Evolutionary conservation across 2,797 vertebrate species (phyloP).

Genomic region (Gymnothorax reevesii): DNA sequence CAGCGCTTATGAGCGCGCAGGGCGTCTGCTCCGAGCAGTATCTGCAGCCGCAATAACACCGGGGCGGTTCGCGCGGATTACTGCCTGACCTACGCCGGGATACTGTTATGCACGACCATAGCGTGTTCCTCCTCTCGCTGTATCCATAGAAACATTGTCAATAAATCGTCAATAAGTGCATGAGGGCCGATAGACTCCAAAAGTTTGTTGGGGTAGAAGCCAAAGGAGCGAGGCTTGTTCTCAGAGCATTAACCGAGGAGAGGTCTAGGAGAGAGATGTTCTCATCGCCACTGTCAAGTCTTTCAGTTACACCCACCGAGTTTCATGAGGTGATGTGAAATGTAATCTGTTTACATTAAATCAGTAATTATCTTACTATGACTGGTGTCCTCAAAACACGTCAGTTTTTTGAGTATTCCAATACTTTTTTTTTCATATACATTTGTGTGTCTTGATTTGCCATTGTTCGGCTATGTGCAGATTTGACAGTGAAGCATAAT

Average conservation of each 20-base stretch:
- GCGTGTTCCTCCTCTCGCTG: conserved; percentile 37
- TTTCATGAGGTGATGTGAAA: conserved; percentile 9
- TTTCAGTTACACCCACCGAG: conserved; percentile 19
- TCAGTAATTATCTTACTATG: conserved; percentile 4
- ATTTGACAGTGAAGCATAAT: background rate
- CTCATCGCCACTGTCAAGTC: conserved; percentile 5
- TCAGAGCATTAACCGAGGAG: conserved; percentile 4
- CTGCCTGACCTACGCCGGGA: conserved; percentile 8
- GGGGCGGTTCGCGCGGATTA: conserved; percentile 35
- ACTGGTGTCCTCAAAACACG: background rate
- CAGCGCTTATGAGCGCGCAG: conserved; percentile 57
- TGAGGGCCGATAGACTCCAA: conserved; percentile 31
- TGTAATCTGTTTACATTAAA: conserved; percentile 9
- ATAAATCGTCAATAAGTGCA: conserved; percentile 51
- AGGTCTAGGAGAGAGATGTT: conserved; percentile 7
- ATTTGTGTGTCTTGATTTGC: conserved; percentile 4
- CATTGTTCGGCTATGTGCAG: conserved; percentile 17
- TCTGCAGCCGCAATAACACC: conserved; percentile 46
- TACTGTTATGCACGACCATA: conserved; percentile 37
- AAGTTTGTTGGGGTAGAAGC: conserved; percentile 30
- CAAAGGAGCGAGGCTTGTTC: conserved; percentile 16
- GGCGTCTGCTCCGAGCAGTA: conserved; percentile 60
- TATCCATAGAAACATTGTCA: conserved; percentile 59
- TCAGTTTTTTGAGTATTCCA: background rate
- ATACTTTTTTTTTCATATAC: background rate